Conservation (phyloP, 2,113 vertebrate species). For the Emberiza fucata region DNA sequence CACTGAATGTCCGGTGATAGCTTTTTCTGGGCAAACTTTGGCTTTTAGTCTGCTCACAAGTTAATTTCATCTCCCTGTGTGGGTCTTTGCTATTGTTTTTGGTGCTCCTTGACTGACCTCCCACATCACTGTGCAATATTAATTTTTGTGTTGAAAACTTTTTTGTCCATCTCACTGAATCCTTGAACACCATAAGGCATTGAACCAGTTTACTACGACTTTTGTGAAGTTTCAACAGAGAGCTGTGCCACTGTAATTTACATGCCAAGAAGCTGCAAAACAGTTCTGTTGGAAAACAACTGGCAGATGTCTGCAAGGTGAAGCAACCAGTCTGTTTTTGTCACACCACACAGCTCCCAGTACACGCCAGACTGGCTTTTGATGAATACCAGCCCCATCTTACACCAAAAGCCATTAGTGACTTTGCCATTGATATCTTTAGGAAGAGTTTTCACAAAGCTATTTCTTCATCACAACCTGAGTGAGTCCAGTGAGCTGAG, state of each 20-base stretch:
- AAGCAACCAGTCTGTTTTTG: background rate
- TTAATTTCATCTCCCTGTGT: background rate
- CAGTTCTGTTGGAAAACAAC: background rate
- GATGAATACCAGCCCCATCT: background rate
- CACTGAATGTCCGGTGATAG: background rate
- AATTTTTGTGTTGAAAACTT: background rate
- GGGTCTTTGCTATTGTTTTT: background rate
- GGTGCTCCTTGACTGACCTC: background rate
- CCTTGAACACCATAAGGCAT: background rate
- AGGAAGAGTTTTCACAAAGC: background rate
- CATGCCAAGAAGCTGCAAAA: background rate
- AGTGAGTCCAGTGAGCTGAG: background rate
- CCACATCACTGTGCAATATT: background rate
- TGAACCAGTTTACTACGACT: background rate
- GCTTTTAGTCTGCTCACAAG: background rate
- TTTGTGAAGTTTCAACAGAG: conserved; percentile 1
- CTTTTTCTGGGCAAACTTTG: background rate
- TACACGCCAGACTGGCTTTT: background rate
- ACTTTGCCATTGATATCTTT: no score
- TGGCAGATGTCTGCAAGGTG: background rate
- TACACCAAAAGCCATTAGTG: background rate
- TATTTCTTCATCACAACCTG: background rate
- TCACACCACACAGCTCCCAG: background rate
- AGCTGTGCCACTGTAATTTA: background rate
- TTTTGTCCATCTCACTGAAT: background rate